phyloP scores from a whole-genome alignment of 2,113 vertebrate genomes.

The Cheilinus undulatus region DNA sequence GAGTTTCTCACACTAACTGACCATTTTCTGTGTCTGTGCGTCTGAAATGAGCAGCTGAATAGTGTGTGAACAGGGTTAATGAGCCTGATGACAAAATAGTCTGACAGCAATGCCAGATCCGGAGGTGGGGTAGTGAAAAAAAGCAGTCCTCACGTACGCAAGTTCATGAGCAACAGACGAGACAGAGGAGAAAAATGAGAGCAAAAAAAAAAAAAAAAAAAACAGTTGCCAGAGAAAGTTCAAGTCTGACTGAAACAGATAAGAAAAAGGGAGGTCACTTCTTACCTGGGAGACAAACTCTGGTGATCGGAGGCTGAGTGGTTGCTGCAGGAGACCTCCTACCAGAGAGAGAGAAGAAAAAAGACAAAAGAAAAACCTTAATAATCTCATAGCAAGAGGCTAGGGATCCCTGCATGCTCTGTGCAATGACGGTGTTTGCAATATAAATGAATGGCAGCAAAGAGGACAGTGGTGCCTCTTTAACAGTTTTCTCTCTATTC shows the following conservation, averaged over 20 bases:
- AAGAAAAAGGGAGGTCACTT: background rate
- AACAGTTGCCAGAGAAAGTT: background rate
- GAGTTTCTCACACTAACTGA: constrained; percentile 18
- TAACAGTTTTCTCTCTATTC: no score
- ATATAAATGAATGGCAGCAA: no score
- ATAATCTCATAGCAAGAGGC: no score
- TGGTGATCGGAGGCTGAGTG: constrained; percentile 91
- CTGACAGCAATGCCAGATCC: constrained; percentile 17
- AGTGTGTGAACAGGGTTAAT: constrained; percentile 62
- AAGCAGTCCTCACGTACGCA: constrained; percentile 70
- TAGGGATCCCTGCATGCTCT: no score
- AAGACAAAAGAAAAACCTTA: background rate
- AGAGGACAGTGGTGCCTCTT: no score
- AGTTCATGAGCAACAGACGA: constrained; percentile 10
- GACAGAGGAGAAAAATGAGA: background rate
- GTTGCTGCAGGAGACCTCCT: constrained; percentile 94
- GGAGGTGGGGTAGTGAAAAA: constrained; percentile 33
- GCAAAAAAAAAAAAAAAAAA: constrained; percentile 7
- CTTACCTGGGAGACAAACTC: constrained; percentile 95
- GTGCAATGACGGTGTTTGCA: no score
- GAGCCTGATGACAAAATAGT: constrained; percentile 66
- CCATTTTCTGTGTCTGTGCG: background rate
- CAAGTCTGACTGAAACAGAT: constrained; percentile 14
- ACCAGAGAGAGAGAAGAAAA: constrained; percentile 28
- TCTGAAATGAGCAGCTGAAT: constrained; percentile 19